Evolutionary conservation across 1,140 invertebrate genomes (phyloP).

Genomic region (Latrodectus geometricus): DNA sequence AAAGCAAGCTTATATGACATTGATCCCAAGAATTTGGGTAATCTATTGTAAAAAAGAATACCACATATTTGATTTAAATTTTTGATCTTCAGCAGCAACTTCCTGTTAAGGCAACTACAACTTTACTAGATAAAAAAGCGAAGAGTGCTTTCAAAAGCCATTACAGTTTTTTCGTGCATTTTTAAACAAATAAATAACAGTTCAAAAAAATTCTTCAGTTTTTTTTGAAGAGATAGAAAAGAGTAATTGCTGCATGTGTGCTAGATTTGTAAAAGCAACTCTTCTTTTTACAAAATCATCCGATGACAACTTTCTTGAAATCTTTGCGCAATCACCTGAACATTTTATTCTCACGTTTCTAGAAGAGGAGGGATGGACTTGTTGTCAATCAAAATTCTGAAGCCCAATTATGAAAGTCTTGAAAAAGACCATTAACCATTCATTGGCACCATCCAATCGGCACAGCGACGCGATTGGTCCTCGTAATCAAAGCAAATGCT

Average conservation of each 20-base stretch:
- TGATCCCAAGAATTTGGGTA: background rate
- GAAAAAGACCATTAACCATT: slow-evolving; percentile 51
- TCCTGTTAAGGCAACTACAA: background rate
- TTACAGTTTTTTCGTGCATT: slow-evolving; percentile 19
- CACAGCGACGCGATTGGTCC: slow-evolving; percentile 26
- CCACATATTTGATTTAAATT: background rate
- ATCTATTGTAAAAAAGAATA: background rate
- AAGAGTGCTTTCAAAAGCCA: slow-evolving; percentile 12
- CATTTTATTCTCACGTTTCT: slow-evolving; percentile 38
- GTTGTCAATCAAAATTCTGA: slow-evolving; percentile 40
- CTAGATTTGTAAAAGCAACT: slow-evolving; percentile 21
- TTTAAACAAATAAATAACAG: slow-evolving; percentile 7
- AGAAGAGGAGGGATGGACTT: slow-evolving; percentile 7
- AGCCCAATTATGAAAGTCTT: slow-evolving; percentile 47
- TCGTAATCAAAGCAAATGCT: slow-evolving; percentile 14
- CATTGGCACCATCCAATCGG: slow-evolving; percentile 24
- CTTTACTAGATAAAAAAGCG: background rate
- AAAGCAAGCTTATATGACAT: background rate
- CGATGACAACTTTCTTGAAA: slow-evolving; percentile 31
- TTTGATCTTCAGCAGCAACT: background rate
- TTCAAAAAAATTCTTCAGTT: background rate
- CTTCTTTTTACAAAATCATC: slow-evolving; percentile 25
- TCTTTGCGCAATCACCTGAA: slow-evolving; percentile 29
- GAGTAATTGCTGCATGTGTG: slow-evolving; percentile 32
- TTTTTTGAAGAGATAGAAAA: slow-evolving; percentile 2